These are phyloP conservation scores for Aldrovandia affinis DNA, from an alignment of 2,797 vertebrate genomes.

Conservation along the genomic window DNA sequence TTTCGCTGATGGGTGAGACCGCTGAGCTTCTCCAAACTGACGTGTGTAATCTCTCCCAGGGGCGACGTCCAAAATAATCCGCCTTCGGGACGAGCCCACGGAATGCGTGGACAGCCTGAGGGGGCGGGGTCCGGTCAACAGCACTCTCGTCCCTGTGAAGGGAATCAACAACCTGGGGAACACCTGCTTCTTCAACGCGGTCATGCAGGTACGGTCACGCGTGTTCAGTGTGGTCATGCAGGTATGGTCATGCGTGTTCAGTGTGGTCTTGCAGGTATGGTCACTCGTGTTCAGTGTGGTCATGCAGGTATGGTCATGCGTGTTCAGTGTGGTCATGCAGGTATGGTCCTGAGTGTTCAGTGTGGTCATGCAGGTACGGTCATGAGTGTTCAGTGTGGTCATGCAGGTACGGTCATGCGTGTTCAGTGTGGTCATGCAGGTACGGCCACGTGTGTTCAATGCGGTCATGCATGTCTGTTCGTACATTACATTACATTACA, in stretches of 20 bases:
- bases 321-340: no score
- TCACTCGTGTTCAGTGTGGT: no score
- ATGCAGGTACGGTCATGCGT: background rate
- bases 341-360: no score
- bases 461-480: no score
- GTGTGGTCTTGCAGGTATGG: no score
- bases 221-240: background rate
- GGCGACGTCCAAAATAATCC: constrained; percentile 84
- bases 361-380: no score
- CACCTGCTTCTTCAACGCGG: constrained; percentile 98
- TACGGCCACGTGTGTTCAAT: background rate
- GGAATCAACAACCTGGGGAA: constrained; percentile 96
- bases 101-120: constrained; percentile 77
- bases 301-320: no score
- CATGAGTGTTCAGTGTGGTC: no score
- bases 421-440: no score
- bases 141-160: constrained; percentile 84
- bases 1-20: background rate
- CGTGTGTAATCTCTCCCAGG: constrained; percentile 60
- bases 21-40: background rate
- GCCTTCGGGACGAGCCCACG: constrained; percentile 80
- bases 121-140: constrained; percentile 74
- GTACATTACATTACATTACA: no score
- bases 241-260: background rate
- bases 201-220: constrained; percentile 87